These are phyloP conservation scores for Ptilorrhoa leucosticta DNA, from an alignment of 2,113 vertebrate genomes.

Conservation along the genomic window DNA sequence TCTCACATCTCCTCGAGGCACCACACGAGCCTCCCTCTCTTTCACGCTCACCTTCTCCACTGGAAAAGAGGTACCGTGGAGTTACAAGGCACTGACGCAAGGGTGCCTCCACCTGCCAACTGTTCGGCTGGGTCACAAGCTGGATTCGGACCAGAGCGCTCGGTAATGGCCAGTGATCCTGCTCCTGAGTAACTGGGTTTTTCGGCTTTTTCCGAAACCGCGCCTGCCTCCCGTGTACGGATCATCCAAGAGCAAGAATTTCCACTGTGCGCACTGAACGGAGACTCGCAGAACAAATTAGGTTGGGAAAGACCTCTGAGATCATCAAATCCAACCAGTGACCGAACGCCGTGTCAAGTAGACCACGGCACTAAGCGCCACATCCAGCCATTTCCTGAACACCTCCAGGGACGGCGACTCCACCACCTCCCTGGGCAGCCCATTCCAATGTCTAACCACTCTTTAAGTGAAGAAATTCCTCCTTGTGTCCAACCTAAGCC, in stretches of 20 bases:
- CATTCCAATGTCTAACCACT: accelerated
- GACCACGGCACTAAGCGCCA: accelerated
- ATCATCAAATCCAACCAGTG: neutral
- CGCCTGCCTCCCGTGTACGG: accelerated
- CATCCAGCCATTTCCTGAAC: neutral
- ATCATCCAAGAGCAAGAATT: accelerated
- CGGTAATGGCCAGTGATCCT: accelerated
- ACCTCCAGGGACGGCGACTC: too few species aligned
- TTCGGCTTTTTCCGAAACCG: accelerated
- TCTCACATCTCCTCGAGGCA: accelerated
- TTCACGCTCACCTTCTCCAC: accelerated
- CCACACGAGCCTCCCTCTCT: accelerated
- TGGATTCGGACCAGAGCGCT: accelerated
- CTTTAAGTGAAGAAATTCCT: neutral
- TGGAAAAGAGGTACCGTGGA: accelerated
- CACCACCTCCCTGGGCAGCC: neutral
- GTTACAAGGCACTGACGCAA: accelerated
- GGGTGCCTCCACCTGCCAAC: accelerated
- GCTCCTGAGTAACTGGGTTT: accelerated
- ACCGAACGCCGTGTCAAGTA: accelerated
- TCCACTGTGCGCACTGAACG: accelerated
- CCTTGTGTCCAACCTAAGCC: accelerated
- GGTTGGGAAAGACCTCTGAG: neutral
- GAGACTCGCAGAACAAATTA: neutral
- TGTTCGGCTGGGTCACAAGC: accelerated